These are phyloP conservation scores for Tursiops truncatus DNA, from an alignment of 2,113 vertebrate genomes.

Conservation along the genomic window DNA sequence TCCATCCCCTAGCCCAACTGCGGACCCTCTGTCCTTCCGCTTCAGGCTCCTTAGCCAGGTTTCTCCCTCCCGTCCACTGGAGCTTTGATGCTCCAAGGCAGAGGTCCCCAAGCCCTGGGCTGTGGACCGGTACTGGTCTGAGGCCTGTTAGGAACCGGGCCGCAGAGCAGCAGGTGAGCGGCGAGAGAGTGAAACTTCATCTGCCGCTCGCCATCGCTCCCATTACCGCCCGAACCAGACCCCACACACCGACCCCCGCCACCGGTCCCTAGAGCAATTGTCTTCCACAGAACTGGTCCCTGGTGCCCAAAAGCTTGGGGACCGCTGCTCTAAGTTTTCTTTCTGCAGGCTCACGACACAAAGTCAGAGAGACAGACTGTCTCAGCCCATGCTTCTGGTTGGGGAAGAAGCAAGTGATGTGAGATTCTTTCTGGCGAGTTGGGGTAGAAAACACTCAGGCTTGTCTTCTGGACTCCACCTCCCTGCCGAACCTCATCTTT, in stretches of 20 bases:
- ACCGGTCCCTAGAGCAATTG: too few species aligned
- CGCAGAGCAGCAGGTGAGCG: too few species aligned
- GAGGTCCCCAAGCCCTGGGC: too few species aligned
- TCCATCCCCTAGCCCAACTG: background rate
- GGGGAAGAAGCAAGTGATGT: background rate
- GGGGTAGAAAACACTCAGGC: background rate
- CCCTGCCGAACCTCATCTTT: background rate
- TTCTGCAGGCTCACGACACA: background rate
- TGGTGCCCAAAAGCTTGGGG: too few species aligned
- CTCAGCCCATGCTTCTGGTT: background rate
- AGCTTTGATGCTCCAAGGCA: background rate
- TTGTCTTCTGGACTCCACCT: background rate
- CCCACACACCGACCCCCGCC: too few species aligned
- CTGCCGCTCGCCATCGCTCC: too few species aligned
- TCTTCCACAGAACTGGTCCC: too few species aligned
- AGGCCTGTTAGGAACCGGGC: too few species aligned
- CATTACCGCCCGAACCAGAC: too few species aligned
- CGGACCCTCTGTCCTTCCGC: background rate
- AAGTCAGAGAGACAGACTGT: background rate
- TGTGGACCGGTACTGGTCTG: too few species aligned
- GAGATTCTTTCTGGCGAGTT: background rate
- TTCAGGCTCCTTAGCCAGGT: background rate
- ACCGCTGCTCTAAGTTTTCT: background rate
- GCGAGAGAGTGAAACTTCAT: too few species aligned
- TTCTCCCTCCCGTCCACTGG: background rate